Evolutionary conservation across 2,113 vertebrate genomes (phyloP).

Genomic region (Maccullochella peelii): DNA sequence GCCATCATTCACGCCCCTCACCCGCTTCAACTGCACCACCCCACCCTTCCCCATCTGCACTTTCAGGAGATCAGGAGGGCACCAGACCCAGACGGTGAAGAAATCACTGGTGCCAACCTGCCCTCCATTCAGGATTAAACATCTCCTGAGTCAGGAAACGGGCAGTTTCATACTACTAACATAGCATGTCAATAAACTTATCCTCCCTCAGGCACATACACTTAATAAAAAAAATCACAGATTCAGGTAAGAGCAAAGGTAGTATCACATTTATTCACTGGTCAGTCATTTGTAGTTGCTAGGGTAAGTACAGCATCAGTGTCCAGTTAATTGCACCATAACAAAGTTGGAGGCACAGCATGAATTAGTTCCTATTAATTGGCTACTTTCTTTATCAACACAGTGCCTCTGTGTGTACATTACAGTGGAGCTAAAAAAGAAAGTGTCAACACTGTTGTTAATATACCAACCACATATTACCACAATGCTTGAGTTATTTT

Average conservation of each 20-base stretch:
- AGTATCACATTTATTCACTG: constrained; percentile 56
- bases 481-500: background rate
- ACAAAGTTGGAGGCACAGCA: background rate
- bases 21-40: too few species aligned
- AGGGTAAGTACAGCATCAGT: constrained; percentile 25
- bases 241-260: constrained; percentile 6
- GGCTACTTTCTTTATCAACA: background rate
- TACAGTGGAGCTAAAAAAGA: background rate
- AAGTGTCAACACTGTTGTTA: constrained; percentile 13
- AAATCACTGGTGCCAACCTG: too few species aligned
- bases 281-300: constrained; percentile 40
- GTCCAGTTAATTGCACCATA: constrained; percentile 17
- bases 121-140: too few species aligned
- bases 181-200: background rate
- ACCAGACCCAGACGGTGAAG: too few species aligned
- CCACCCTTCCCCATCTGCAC: too few species aligned
- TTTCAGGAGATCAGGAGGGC: too few species aligned
- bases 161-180: too few species aligned
- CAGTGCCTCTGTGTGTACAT: constrained; percentile 7
- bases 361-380: background rate
- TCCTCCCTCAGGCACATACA: background rate
- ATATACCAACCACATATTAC: background rate
- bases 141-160: too few species aligned
- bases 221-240: background rate
- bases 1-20: too few species aligned